These are phyloP conservation scores for Pyrgus malvae DNA, from an alignment of 2,888 invertebrate genomes.

Conservation along the genomic window DNA sequence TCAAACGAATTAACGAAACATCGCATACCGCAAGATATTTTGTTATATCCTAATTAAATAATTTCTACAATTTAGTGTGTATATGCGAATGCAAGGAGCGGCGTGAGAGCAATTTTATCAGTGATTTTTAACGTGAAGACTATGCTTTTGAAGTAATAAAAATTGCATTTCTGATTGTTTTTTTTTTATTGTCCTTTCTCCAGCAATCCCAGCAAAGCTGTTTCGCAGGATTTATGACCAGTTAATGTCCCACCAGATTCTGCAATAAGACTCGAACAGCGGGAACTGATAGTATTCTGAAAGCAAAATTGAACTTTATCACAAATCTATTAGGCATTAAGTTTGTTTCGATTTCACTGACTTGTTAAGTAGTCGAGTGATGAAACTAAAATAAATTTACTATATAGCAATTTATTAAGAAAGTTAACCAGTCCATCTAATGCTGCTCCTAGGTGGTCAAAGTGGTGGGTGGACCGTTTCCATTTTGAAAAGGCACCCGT, in stretches of 20 bases:
- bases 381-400: too few relatives aligned
- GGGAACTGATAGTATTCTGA: too few relatives aligned
- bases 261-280: too few relatives aligned
- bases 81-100: conserved; percentile 14
- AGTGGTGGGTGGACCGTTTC: too few relatives aligned
- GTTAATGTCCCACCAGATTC: not conserved
- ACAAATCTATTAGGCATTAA: too few relatives aligned
- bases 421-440: too few relatives aligned
- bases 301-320: too few relatives aligned
- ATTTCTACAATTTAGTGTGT: conserved; percentile 7
- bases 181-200: not conserved
- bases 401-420: too few relatives aligned
- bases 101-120: conserved; percentile 48
- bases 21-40: conserved; percentile 6
- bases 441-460: too few relatives aligned
- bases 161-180: conserved; percentile 58
- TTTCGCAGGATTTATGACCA: not conserved
- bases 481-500: too few relatives aligned
- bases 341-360: too few relatives aligned
- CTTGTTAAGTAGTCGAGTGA: too few relatives aligned
- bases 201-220: not conserved
- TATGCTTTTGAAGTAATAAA: conserved; percentile 73
- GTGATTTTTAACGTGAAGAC: conserved; percentile 59
- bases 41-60: conserved; percentile 13
- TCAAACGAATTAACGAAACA: not conserved